Base-by-base conservation (phyloP, 2,888 invertebrate genomes). In the Papilio protenor region DNA sequence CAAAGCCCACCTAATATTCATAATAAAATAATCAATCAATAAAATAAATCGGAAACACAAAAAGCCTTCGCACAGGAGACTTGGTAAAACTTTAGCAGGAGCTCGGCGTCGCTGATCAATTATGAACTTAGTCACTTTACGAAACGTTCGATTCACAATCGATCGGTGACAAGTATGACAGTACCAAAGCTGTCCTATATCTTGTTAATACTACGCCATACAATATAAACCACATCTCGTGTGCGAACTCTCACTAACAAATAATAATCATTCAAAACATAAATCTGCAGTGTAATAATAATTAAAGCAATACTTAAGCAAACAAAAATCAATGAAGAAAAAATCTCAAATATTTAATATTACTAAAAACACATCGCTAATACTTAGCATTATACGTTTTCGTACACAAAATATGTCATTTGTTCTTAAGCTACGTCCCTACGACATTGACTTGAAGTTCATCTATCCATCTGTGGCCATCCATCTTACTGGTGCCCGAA, bases 341-440 rank as follows among this genome's bases (percentile, higher is more conserved):
- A 84, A 88, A 88, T 88, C 87, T 87, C 87, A 87, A 86, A 84
- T 85, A 85, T 84, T 82, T 84, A 81, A 84, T 85, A 82, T 86
- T 86, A 83, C 83, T 49, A 84, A 86, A 87, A 89, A 89, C 87
- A 87, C 86, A 76, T 82, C 80, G 83, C 81, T 82, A 83, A 83
- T 81, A 84, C 82, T 82, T 83, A 84, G 81, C 84, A 82, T 83
- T 84, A 86, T 83, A 66, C 82, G 82, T 85, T 87, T 64, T 87
- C 91, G 89, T 93, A 93, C 91, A 93, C 92, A 94, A 93, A 94
- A 93, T 94, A 94, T 93, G 92, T 93, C 91, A 91, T 93, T 93
- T 89, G 88, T 88, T 85, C 87, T 89, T 91, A 90, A 81, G 83
- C 83, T 86, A 87, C 47, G 73, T 82, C 12, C 59, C 85, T 85